These are phyloP conservation scores for Drosophila niveifrons DNA, from an alignment of 2,888 invertebrate genomes.

Conservation along the genomic window DNA sequence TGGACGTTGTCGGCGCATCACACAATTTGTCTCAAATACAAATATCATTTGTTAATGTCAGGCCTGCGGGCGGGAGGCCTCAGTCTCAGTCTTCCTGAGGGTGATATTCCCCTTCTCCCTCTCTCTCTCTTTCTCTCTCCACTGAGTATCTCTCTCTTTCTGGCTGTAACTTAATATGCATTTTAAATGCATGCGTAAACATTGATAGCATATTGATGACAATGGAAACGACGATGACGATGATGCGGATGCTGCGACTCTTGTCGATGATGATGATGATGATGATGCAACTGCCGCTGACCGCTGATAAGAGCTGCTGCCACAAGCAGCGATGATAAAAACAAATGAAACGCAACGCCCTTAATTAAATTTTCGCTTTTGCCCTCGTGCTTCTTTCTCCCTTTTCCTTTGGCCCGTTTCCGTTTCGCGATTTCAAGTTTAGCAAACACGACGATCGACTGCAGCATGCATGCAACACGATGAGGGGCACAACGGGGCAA, in stretches of 20 bases:
- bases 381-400: constrained; percentile 28
- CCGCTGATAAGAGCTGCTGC: constrained; percentile 61
- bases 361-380: constrained; percentile 70
- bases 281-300: constrained; percentile 65
- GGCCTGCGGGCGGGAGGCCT: constrained; percentile 54
- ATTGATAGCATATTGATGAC: constrained; percentile 77
- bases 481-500: neutral
- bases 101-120: constrained; percentile 30
- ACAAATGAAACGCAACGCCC: constrained; percentile 77
- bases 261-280: constrained; percentile 19
- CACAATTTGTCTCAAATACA: constrained; percentile 81
- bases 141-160: neutral
- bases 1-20: constrained; percentile 62
- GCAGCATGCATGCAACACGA: neutral
- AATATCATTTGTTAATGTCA: constrained; percentile 81
- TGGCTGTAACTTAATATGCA: constrained; percentile 67
- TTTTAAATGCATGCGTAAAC: constrained; percentile 78
- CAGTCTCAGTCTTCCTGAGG: constrained; percentile 23
- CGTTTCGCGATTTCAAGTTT: constrained; percentile 27
- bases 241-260: constrained; percentile 12
- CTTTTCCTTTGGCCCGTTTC: constrained; percentile 8
- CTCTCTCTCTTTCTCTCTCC: neutral
- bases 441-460: constrained; percentile 38
- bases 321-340: constrained; percentile 60
- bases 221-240: constrained; percentile 38